Evolutionary conservation across 1,140 invertebrate species (phyloP), one percentile per base, ranked within the genome.

Genomic region (Diabrotica undecimpunctata): DNA sequence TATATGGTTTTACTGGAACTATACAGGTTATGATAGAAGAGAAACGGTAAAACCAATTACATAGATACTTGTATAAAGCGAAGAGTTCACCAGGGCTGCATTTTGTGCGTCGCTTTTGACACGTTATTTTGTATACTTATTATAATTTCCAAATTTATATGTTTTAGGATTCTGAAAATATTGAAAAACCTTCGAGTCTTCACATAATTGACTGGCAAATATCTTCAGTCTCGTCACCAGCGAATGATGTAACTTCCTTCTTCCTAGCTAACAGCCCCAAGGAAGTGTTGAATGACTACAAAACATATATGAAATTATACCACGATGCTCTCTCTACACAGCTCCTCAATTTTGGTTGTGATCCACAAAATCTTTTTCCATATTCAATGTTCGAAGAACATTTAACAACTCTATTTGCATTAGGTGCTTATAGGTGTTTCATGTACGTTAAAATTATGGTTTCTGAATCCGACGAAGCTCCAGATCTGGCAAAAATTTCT

Each of bases 401-500:
- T 11, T 60, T 46, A n/a, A 3, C 3, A 10, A 6, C 6, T 6
- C 2, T 46, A 3, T 4, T 46, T 8, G 4, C 41, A 2, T 77
- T 75, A 46, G 80, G 80, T 7, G 51, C 79, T 13, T 64, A 75
- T 0, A 65, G 80, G 11, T 71, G 74, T 37, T 72, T 79, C 62
- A 72, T 80, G 71, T 61, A 79, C 9, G 57, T 80, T 14, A 67
- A 69, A 58, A 5, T 68, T 2, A 70, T 70, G 63, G 12, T 71
- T 36, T 62, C 54, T 5, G 60, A 64, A n/a, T 12, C 62, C 11
- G 50, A 68, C 9, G 57, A 63, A 14, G 55, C 61, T 46, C 57
- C 53, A 4, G 57, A 64, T 56, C 50, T 53, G 0, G 13, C 39
- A 39, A 51, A 64, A 13, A 52, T 67, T 0, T 25, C 4, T 8